Conservation (phyloP, 2,797 vertebrate species). For the Acestrorhynchus altus region DNA sequence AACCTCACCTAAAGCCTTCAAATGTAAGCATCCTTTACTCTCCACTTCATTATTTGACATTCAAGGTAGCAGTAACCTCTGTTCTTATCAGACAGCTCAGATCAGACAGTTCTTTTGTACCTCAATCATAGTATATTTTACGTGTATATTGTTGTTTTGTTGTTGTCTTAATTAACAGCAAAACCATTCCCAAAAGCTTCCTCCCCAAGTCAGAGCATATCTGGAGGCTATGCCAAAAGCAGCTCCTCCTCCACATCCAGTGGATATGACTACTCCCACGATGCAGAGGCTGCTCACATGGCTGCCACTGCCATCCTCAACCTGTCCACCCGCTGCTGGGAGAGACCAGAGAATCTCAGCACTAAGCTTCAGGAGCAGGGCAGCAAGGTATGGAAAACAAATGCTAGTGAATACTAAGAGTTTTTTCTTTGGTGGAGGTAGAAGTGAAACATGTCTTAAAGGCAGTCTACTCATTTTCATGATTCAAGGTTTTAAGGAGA, state of each 20-base stretch:
- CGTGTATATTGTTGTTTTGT: too few relatives aligned
- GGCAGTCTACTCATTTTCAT: too few relatives aligned
- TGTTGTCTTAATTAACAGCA: slow-evolving; percentile 54
- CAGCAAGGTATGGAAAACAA: slow-evolving; percentile 74
- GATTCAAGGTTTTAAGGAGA: too few relatives aligned
- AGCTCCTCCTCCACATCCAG: slow-evolving; percentile 83
- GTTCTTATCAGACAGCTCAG: too few relatives aligned
- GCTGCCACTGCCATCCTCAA: slow-evolving; percentile 97
- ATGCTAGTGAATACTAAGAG: neutral
- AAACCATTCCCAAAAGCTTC: slow-evolving; percentile 86
- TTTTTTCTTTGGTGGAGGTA: too few relatives aligned
- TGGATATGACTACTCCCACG: slow-evolving; percentile 94
- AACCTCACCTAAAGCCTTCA: slow-evolving; percentile 98
- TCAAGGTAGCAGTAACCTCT: too few relatives aligned
- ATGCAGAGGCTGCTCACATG: slow-evolving; percentile 97
- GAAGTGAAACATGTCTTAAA: too few relatives aligned
- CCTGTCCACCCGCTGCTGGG: slow-evolving; percentile 98
- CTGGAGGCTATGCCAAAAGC: slow-evolving; percentile 85
- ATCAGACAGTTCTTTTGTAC: too few relatives aligned
- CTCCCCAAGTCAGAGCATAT: slow-evolving; percentile 85
- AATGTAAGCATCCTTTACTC: slow-evolving; percentile 87
- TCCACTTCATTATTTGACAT: too few relatives aligned
- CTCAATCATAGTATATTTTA: too few relatives aligned
- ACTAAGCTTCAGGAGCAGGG: slow-evolving; percentile 83
- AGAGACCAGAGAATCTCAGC: slow-evolving; percentile 93